Conservation (phyloP, 2,797 vertebrate species). For the Melopsittacus undulatus region DNA sequence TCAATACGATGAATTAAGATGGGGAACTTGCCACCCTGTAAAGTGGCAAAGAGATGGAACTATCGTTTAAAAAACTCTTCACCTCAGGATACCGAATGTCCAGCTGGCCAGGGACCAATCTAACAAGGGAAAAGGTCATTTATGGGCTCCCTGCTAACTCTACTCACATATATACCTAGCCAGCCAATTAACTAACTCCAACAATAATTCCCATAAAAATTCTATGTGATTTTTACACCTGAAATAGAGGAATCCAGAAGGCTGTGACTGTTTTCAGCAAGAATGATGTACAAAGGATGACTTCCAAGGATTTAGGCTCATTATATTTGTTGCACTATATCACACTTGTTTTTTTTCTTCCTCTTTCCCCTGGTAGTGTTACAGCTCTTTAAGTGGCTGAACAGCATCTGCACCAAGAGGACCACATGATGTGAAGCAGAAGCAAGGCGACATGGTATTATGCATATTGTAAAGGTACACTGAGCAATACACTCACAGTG, state of each 20-base stretch:
- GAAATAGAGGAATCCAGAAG: background rate
- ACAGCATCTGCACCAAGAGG: slow-evolving; percentile 48
- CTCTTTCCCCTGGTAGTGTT: background rate
- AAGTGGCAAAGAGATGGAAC: background rate
- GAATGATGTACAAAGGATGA: slow-evolving; percentile 5
- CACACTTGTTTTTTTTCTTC: background rate
- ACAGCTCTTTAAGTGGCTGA: slow-evolving; percentile 55
- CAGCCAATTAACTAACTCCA: slow-evolving; percentile 35
- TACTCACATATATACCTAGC: background rate
- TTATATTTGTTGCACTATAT: background rate
- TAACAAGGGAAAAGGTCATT: slow-evolving; percentile 52
- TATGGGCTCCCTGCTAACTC: slow-evolving; percentile 32
- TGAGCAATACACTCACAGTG: background rate
- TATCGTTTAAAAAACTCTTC: slow-evolving; percentile 13
- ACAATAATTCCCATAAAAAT: slow-evolving; percentile 41
- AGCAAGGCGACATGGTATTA: slow-evolving; percentile 1
- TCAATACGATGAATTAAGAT: background rate
- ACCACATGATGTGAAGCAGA: slow-evolving; percentile 57
- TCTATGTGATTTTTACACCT: slow-evolving; percentile 40
- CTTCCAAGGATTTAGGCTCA: slow-evolving; percentile 36
- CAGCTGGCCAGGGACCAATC: slow-evolving; percentile 39
- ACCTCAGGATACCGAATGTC: slow-evolving; percentile 17
- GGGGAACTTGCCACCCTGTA: background rate
- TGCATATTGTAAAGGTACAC: slow-evolving; percentile 18
- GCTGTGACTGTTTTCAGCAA: background rate